Conservation (phyloP, 2,888 invertebrate species). For the Tipula vernalis region DNA sequence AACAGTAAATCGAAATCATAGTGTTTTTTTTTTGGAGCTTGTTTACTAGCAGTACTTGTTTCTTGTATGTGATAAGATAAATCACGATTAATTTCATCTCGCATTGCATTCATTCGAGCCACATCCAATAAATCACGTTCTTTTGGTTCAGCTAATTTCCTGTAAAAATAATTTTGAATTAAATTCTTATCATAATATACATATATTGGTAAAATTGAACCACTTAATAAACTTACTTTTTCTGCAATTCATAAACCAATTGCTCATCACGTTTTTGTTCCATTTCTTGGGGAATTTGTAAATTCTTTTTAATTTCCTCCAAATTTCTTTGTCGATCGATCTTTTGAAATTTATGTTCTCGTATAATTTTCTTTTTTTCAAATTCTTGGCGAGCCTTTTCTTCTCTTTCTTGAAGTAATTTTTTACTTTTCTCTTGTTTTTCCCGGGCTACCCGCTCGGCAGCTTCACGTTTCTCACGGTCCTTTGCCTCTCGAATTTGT, state of each 20-base stretch:
- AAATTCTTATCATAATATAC: too few relatives aligned
- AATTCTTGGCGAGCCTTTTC: constrained; percentile 13
- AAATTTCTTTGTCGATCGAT: neutral
- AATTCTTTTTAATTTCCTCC: constrained; percentile 12
- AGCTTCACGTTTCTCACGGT: constrained; percentile 31
- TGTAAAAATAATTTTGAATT: neutral
- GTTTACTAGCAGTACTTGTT: constrained; percentile 19
- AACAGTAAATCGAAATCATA: constrained; percentile 33
- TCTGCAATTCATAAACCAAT: constrained; percentile 18
- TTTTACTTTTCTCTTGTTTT: constrained; percentile 27
- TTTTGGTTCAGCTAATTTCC: neutral
- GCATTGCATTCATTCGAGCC: neutral
- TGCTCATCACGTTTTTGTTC: constrained; percentile 23
- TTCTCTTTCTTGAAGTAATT: constrained; percentile 13
- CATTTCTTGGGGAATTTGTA: constrained; percentile 13
- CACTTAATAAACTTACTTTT: neutral
- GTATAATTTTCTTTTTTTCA: constrained; percentile 12
- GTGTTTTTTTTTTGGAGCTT: neutral
- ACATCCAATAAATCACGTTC: neutral
- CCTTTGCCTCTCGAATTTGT: constrained; percentile 30
- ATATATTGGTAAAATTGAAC: too few relatives aligned
- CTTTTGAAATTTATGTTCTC: constrained; percentile 12
- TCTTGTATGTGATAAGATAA: constrained; percentile 16
- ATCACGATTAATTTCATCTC: neutral
- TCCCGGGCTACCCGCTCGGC: constrained; percentile 29